Conservation (phyloP, 2,888 invertebrate species). For the Dasypolia templi region DNA sequence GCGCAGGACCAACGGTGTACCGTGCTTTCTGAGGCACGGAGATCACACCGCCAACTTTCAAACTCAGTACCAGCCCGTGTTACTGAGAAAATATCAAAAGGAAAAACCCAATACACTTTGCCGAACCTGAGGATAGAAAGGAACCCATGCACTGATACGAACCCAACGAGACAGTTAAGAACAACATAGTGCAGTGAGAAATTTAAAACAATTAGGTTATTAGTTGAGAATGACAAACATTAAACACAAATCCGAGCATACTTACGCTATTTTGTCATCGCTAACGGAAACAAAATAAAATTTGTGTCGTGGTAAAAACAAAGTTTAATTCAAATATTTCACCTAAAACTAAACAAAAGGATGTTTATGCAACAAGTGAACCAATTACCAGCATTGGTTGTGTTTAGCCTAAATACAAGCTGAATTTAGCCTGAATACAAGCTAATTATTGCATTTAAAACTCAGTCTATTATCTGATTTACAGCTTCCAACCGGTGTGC, state of each 20-base stretch:
- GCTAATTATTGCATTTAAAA: conserved; percentile 29
- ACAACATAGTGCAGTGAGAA: too few species aligned
- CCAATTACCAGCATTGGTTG: neutral
- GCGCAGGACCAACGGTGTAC: too few species aligned
- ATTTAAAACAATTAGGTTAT: neutral
- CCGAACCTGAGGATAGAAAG: too few species aligned
- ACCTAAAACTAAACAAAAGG: neutral
- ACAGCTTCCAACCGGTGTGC: neutral
- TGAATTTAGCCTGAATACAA: conserved; percentile 3
- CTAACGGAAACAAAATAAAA: neutral
- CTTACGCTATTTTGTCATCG: neutral
- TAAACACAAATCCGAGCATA: neutral
- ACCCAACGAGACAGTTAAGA: too few species aligned
- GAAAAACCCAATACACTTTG: too few species aligned
- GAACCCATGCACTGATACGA: too few species aligned
- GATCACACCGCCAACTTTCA: too few species aligned
- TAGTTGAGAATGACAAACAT: neutral
- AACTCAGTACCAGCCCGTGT: too few species aligned
- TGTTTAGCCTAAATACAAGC: neutral
- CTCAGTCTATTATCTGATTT: conserved; percentile 25
- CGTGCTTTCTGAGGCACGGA: too few species aligned
- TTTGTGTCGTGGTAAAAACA: neutral
- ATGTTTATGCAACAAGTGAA: conserved; percentile 20
- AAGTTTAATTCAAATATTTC: neutral
- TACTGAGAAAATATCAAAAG: too few species aligned